These are phyloP conservation scores for Erynnis tages DNA, from an alignment of 2,888 invertebrate species.

Conservation along the genomic window DNA sequence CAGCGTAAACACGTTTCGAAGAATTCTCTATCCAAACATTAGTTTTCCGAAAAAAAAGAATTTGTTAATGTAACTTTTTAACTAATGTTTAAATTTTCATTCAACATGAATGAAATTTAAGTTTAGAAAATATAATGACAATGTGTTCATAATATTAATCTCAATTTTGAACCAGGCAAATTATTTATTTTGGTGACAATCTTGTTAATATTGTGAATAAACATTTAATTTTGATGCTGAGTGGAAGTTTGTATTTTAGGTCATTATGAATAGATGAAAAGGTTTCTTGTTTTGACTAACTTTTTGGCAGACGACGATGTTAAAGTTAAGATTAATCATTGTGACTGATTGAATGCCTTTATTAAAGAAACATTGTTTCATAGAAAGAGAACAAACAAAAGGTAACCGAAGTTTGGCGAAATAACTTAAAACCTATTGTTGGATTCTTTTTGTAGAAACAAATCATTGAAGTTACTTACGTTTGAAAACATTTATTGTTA, in stretches of 20 bases:
- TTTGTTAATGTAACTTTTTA: constrained; percentile 9
- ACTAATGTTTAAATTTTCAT: constrained; percentile 6
- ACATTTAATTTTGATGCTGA: not conserved
- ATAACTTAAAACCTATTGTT: no score
- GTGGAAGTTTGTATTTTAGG: not conserved
- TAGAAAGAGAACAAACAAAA: not conserved
- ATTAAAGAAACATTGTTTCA: not conserved
- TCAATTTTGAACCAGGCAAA: no score
- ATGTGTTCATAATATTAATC: no score
- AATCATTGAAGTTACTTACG: no score
- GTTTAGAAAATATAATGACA: no score
- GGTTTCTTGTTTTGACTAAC: constrained; percentile 7
- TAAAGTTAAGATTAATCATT: constrained; percentile 3
- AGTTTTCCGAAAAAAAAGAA: constrained; percentile 18
- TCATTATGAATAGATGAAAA: not conserved
- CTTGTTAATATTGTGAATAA: no score
- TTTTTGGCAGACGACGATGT: constrained; percentile 11
- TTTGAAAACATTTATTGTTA: no score
- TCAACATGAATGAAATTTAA: no score
- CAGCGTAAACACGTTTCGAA: constrained; percentile 60
- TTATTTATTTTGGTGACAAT: no score
- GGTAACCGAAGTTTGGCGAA: not conserved
- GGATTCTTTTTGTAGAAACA: no score
- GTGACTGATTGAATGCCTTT: not conserved
- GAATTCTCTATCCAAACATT: constrained; percentile 51